phyloP scores from a whole-genome alignment of 2,113 vertebrate genomes.

The Dissostichus mawsoni region DNA sequence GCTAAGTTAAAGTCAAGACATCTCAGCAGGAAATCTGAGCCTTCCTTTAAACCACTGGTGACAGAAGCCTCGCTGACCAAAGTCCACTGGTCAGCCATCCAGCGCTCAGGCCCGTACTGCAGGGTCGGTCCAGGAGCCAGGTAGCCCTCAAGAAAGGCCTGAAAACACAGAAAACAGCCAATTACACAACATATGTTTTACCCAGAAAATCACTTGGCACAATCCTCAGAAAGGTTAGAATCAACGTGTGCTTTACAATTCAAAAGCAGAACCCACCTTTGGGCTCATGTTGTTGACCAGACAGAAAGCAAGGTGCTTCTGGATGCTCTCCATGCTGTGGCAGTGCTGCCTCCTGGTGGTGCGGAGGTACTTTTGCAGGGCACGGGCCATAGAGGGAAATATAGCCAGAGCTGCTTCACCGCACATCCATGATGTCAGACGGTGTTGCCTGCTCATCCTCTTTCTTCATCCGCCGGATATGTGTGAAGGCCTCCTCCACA shows the following conservation, averaged over 20 bases:
- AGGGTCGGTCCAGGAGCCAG: slow-evolving; percentile 92
- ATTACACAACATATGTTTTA: neutral
- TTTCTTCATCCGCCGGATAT: slow-evolving; percentile 92
- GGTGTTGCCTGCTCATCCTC: slow-evolving; percentile 92
- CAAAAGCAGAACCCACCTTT: slow-evolving; percentile 83
- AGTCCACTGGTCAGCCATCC: slow-evolving; percentile 96
- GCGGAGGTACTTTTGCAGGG: slow-evolving; percentile 96
- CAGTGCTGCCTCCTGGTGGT: slow-evolving; percentile 96
- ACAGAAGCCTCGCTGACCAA: slow-evolving; percentile 95
- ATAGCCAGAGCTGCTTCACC: slow-evolving; percentile 95
- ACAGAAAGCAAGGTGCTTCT: slow-evolving; percentile 96
- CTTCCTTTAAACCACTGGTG: slow-evolving; percentile 90
- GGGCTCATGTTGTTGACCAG: slow-evolving; percentile 96
- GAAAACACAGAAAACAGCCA: neutral
- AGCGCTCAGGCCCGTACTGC: slow-evolving; percentile 94
- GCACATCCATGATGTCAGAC: slow-evolving; percentile 94
- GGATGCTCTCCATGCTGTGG: slow-evolving; percentile 99
- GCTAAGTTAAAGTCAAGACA: slow-evolving; percentile 95
- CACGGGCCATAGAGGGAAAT: slow-evolving; percentile 96
- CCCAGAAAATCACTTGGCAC: neutral
- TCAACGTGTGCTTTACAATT: too few species aligned
- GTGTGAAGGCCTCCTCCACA: slow-evolving; percentile 96
- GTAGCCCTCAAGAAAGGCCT: slow-evolving; percentile 96
- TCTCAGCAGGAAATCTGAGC: slow-evolving; percentile 90
- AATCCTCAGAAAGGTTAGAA: neutral